These are phyloP conservation scores for Heliocidaris tuberculata DNA, from an alignment of 35 echinoderm and acorn worm genomes.

Conservation along the genomic window DNA sequence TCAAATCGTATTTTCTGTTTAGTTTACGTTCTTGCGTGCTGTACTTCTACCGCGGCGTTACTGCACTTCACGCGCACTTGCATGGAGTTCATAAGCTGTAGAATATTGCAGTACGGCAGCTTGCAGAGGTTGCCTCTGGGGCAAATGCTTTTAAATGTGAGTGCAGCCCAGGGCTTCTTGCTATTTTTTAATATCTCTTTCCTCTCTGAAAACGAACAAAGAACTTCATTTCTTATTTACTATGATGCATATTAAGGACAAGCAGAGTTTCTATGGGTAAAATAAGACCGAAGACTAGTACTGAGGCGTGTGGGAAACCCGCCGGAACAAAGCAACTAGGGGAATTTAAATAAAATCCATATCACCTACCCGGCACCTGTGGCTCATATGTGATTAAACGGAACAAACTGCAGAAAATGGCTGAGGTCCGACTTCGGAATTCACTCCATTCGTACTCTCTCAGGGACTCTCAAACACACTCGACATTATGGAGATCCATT, in stretches of 20 bases:
- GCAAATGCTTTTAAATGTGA: conserved; percentile 4
- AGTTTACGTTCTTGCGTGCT: not conserved
- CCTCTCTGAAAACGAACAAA: not conserved
- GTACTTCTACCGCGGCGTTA: not conserved
- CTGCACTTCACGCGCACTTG: not conserved
- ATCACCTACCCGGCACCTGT: conserved; percentile 25
- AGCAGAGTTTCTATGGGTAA: not conserved
- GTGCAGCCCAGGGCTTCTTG: not conserved
- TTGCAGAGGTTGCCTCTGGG: not conserved
- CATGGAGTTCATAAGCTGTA: not conserved
- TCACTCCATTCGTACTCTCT: conserved; percentile 11
- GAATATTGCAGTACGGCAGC: not conserved
- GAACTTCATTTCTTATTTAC: conserved; percentile 11
- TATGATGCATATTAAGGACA: not conserved
- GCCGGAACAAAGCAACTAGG: not conserved
- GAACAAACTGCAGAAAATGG: conserved; percentile 2
- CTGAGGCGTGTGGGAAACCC: not conserved
- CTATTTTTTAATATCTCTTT: conserved; percentile 5
- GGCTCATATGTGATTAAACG: conserved; percentile 29
- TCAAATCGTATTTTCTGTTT: not conserved
- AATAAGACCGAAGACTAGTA: not conserved
- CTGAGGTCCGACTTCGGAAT: not conserved
- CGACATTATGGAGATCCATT: not conserved
- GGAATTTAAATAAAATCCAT: conserved; percentile 24
- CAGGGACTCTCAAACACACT: conserved; percentile 14